Evolutionary conservation across 2,888 invertebrate genomes (phyloP), one percentile per base, ranked within the genome.

Genomic region (Priocnemis perturbator): DNA sequence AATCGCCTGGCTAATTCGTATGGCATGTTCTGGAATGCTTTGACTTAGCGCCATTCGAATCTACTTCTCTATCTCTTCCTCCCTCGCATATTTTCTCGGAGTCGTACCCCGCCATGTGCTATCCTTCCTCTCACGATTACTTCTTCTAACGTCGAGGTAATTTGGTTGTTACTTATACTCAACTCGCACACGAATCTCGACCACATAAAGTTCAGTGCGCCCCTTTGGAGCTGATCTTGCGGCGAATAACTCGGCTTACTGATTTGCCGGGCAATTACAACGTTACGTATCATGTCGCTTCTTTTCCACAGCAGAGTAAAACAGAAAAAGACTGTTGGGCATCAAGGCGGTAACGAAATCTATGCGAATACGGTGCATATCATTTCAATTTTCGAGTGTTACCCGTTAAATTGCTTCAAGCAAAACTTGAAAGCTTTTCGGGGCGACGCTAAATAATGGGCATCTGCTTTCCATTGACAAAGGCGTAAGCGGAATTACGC

Each of bases 101-200:
- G 37, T 11, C 14, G 37, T 11, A 37, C 37, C 37, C 37, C 1
- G 37, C 11, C 37, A 37, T 11, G 47, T 21, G 23, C 19, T 23
- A 59, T 65, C 53, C 65, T 71, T 53, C 60, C 55, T 53, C 37
- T 37, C 69, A 61, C 72, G 78, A 64, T 71, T 69, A 72, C 64
- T 56, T 72, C 63, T 62, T 72, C 63, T 62, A 79, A 63, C 69
- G 75, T 76, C 78, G 80, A 81, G 80, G 80, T 81, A 81, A 81
- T 80, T 64, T 73, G 61, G 81, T 81, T 81, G 80, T 65, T 59
- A 37, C 37, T 61, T 58, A 67, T 71, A 56, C 20, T 69, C 65
- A 19, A 53, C 61, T 65, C 67, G 64, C 62, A 64, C 58, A 50
- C 63, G 62, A 72, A 69, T 64, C 67, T 73, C 63, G 64, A 77